phyloP scores from a whole-genome alignment of 1,140 invertebrate genomes.

The Pinna nobilis region DNA sequence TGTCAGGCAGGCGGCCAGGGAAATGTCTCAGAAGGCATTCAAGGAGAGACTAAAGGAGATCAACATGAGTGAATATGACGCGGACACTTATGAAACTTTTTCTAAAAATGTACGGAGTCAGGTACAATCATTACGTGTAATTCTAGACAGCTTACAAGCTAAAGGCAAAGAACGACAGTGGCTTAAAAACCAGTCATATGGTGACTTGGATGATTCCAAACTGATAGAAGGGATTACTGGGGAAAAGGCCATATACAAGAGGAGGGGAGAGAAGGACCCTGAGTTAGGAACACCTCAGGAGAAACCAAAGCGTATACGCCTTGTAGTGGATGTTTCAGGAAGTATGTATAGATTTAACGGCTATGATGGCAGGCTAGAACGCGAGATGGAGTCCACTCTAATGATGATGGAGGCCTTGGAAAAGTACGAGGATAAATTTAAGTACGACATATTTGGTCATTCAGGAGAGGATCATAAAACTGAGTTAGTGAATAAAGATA shows the following conservation, averaged over 20 bases:
- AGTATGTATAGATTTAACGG: constrained; percentile 98
- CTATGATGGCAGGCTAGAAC: constrained; percentile 93
- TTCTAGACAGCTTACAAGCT: constrained; percentile 83
- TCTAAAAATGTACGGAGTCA: constrained; percentile 83
- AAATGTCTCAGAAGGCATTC: constrained; percentile 94
- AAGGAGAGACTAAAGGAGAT: constrained; percentile 92
- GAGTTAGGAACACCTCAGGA: constrained; percentile 66
- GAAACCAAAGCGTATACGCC: constrained; percentile 86
- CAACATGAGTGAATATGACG: constrained; percentile 95
- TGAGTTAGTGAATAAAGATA: constrained; percentile 82
- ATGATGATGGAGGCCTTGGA: constrained; percentile 96
- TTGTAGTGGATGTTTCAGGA: constrained; percentile 92
- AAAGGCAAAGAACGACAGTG: constrained; percentile 96
- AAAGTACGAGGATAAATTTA: constrained; percentile 90
- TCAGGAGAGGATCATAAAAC: constrained; percentile 91
- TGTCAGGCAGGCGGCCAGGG: constrained; percentile 85
- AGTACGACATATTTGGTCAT: constrained; percentile 95
- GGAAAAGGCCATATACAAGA: constrained; percentile 92
- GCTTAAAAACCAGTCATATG: constrained; percentile 85
- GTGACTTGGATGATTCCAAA: constrained; percentile 96
- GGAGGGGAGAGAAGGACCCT: constrained; percentile 83
- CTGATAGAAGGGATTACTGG: constrained; percentile 95
- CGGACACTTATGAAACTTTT: constrained; percentile 89
- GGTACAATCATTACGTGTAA: constrained; percentile 78
- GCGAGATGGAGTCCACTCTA: constrained; percentile 93